A percentile compares a stretch with the other conserved stretches of the same genome.
These are phyloP conservation scores for Triplophysa dalaica DNA, from an alignment of 2,113 vertebrate genomes.

Conservation along the genomic window DNA sequence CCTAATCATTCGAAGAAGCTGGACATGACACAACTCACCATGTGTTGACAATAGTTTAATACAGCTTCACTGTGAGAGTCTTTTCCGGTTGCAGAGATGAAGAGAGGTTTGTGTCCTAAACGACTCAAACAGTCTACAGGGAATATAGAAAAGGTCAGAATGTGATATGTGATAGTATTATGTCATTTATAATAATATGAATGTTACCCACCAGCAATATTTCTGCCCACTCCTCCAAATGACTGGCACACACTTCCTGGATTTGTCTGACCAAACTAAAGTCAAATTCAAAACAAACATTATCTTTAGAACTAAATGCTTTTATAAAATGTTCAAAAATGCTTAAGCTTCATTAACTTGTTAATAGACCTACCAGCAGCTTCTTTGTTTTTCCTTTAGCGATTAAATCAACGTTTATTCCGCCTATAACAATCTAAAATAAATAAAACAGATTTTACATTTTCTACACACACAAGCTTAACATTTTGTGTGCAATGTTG, in stretches of 20 bases:
- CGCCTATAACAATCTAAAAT: constrained; percentile 85
- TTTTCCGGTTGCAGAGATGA: constrained; percentile 82
- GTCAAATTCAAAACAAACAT: constrained; percentile 29
- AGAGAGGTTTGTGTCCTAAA: constrained; percentile 75
- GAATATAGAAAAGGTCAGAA: constrained; percentile 14
- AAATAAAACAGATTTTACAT: constrained; percentile 2
- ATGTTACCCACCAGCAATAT: constrained; percentile 79
- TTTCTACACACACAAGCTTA: neutral
- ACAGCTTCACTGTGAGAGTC: constrained; percentile 80
- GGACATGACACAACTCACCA: constrained; percentile 71
- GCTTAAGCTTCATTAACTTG: neutral
- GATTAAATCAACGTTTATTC: constrained; percentile 86
- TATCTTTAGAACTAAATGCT: neutral
- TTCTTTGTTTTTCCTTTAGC: constrained; percentile 78
- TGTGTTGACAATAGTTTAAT: constrained; percentile 80
- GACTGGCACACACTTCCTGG: constrained; percentile 80
- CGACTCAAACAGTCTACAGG: constrained; percentile 82
- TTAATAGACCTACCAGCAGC: constrained; percentile 71
- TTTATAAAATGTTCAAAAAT: neutral
- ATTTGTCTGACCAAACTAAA: constrained; percentile 85
- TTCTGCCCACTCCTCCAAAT: constrained; percentile 87
- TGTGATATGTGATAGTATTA: neutral
- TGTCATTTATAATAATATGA: neutral
- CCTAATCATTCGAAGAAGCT: neutral
- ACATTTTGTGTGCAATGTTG: neutral